Percentiles rank a stretch among this genome's conserved stretches.
Conservation (phyloP, 1,140 invertebrate species). For the Drosophila melanogaster region Release_6_plus_ISO1_MT NT_033777.3:13129001-13129500, state of each 20-base stretch:
- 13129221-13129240: conserved; percentile 25
- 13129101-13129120: background rate
- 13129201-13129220: conserved; percentile 73
- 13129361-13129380: background rate
- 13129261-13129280: conserved; percentile 56
- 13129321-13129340: conserved; percentile 63
- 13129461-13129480: no score
- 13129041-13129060: conserved; percentile 50
- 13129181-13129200: conserved; percentile 81
- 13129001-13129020: conserved; percentile 42
- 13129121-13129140: background rate
- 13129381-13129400: background rate
- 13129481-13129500: no score
- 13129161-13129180: conserved; percentile 82
- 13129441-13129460: no score
- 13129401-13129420: no score
- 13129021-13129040: conserved; percentile 57
- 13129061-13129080: conserved; percentile 31
- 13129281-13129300: conserved; percentile 35
- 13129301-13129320: conserved; percentile 2
- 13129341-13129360: conserved; percentile 21
- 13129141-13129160: conserved; percentile 55
- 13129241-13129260: conserved; percentile 68
- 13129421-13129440: no score
- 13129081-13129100: background rate